Evolutionary conservation across 2,797 vertebrate species (phyloP), one percentile per base, ranked within the genome.

Genomic region (Momotus momota): DNA sequence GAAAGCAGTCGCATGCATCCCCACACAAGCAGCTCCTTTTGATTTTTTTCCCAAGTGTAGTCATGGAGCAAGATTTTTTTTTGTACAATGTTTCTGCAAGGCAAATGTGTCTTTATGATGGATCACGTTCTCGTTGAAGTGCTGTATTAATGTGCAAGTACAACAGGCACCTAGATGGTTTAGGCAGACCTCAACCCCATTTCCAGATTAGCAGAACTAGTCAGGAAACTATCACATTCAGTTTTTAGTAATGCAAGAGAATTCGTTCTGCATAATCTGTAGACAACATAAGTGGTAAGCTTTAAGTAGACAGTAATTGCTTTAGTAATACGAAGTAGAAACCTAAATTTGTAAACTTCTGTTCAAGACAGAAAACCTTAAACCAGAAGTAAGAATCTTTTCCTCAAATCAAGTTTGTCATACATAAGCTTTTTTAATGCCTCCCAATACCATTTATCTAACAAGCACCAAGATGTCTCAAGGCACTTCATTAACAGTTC

Each of bases 21-120:
- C 38, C 64, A 88, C 35, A 12, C 3, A 55, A 49, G 20, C 2
- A 67, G 31, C n/a, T 92, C 38, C 40, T 38, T 88, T 81, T 45
- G 26, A 21, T 15, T 58, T n/a, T 18, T 66, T 84, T 26, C 60
- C 31, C 19, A 90, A 71, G 60, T 33, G 38, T 66, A 64, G 81
- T 88, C 82, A 94, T 27, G 22, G 65, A 92, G 61, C 90, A 86
- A 95, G 70, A 83, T 35, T 35, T 35, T 35, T 35, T 14, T 82
- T 79, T 96, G 65, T 81, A 62, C 3, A 9, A 27, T 2, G 27
- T 88, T 96, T 94, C 88, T 87, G 71, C 49, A 87, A 93, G 62
- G 45, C 49, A 51, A 94, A 71, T 71, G 60, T 61, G 91, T 93
- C 45, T 79, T 72, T 69, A 22, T 35, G 21, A 58, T 75, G 43